Conservation (phyloP, 2,113 vertebrate genomes). For the Ahaetulla prasina region DNA sequence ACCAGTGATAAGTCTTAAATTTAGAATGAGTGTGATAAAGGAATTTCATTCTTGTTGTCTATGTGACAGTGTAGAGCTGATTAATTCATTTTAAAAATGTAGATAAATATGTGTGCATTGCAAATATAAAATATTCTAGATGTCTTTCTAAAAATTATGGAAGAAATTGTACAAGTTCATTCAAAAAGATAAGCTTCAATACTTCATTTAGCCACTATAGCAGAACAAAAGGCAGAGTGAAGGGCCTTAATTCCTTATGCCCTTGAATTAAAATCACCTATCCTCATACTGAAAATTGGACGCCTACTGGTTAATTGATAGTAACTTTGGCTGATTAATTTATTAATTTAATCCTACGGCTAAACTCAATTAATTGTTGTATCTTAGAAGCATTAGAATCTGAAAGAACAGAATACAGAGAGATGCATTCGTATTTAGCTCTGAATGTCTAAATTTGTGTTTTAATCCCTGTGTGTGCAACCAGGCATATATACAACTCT, state of each 20-base stretch:
- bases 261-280: background rate
- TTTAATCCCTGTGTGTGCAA: background rate
- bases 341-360: background rate
- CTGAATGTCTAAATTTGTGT: too few relatives aligned
- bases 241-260: background rate
- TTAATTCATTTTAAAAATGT: background rate
- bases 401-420: background rate
- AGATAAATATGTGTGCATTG: background rate
- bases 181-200: background rate
- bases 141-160: background rate
- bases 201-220: background rate
- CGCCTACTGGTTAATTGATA: background rate
- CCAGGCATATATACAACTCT: background rate
- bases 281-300: background rate
- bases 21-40: background rate
- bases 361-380: background rate
- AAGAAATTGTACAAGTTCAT: background rate
- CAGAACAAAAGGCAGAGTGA: background rate
- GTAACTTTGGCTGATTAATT: background rate
- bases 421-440: background rate
- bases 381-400: background rate
- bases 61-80: background rate
- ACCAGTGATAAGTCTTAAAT: background rate
- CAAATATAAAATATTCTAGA: background rate
- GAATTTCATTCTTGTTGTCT: background rate